phyloP scores from a whole-genome alignment of 2,113 vertebrate genomes.

The Petroica traversi region DNA sequence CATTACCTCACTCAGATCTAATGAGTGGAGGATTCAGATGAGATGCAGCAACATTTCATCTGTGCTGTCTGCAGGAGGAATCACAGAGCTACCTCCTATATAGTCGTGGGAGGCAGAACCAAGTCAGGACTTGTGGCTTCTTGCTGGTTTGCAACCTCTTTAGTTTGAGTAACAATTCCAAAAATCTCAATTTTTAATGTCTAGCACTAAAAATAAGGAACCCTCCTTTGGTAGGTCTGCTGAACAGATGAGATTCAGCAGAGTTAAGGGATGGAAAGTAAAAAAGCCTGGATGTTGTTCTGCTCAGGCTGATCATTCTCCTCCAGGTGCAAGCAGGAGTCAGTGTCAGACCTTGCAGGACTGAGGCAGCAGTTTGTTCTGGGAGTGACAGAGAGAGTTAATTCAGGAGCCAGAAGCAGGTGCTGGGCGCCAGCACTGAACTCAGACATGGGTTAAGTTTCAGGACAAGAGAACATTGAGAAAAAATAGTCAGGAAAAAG shows the following conservation, averaged over 20 bases:
- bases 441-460: background rate
- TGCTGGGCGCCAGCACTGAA: background rate
- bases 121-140: background rate
- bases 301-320: background rate
- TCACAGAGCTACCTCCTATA: background rate
- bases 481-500: background rate
- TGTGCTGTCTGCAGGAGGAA: background rate
- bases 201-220: background rate
- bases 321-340: background rate
- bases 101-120: background rate
- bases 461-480: background rate
- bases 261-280: background rate
- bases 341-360: background rate
- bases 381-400: background rate
- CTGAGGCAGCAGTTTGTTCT: background rate
- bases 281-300: background rate
- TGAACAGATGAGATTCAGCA: background rate
- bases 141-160: background rate
- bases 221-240: background rate
- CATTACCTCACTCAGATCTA: background rate
- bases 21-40: background rate
- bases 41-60: background rate
- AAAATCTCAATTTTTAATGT: background rate
- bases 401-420: background rate
- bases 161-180: background rate